Percentiles rank a stretch among this genome's conserved stretches.
Evolutionary conservation across 2,113 vertebrate genomes (phyloP).

Genomic region (Apeltes quadracus): DNA sequence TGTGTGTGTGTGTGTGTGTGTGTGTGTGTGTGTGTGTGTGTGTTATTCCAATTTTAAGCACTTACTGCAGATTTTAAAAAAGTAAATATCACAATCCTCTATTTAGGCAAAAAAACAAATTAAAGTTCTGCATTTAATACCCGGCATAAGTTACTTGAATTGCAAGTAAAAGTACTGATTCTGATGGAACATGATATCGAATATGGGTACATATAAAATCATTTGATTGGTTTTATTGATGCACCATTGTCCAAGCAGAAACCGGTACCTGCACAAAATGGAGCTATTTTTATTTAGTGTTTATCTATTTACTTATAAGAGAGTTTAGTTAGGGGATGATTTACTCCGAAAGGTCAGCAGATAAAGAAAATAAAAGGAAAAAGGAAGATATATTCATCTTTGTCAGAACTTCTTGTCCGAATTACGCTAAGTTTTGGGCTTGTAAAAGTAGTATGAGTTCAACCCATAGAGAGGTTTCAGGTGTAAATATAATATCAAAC

Average conservation of each 20-base stretch:
- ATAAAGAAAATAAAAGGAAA: background rate
- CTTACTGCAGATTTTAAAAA: background rate
- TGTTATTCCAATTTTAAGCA: background rate
- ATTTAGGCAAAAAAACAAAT: background rate
- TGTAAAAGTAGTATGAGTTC: background rate
- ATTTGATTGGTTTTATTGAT: too few species aligned
- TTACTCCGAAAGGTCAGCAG: background rate
- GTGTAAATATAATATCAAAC: background rate
- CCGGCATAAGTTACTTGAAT: background rate
- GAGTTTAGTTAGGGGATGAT: background rate
- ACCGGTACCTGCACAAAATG: background rate
- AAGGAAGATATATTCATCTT: background rate
- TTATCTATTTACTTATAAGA: background rate
- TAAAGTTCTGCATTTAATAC: background rate
- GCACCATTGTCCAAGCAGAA: background rate
- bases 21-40: background rate
- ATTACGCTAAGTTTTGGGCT: background rate
- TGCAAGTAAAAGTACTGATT: background rate
- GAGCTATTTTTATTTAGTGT: background rate
- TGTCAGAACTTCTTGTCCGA: background rate
- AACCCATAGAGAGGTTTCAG: background rate
- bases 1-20: constrained; percentile 1
- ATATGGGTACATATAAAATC: background rate
- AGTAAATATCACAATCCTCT: background rate
- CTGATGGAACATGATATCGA: background rate